Conservation (phyloP, 1,140 invertebrate species). For the Trypoxylus dichotomus region DNA sequence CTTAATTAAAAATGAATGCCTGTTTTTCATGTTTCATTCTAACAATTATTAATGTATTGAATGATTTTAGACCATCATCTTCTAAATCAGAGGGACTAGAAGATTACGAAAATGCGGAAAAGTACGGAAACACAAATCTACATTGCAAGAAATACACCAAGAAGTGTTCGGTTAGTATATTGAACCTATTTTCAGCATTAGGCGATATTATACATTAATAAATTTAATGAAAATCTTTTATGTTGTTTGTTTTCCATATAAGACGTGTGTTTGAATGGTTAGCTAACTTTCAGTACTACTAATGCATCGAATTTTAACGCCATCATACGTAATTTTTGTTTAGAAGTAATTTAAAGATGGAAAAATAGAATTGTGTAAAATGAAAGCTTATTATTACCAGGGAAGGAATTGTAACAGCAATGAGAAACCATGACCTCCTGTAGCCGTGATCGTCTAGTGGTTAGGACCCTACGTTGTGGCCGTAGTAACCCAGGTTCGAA, state of each 20-base stretch:
- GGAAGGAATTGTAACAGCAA: too few relatives aligned
- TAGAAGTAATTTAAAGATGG: too few relatives aligned
- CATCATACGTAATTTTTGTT: too few relatives aligned
- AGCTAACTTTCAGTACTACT: too few relatives aligned
- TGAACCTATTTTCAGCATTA: neutral
- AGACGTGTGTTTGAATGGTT: too few relatives aligned
- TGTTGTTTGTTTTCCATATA: neutral
- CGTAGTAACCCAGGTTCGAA: slow-evolving; percentile 53
- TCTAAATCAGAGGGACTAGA: slow-evolving; percentile 51
- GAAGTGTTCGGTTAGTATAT: slow-evolving; percentile 52
- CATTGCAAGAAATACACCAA: slow-evolving; percentile 51
- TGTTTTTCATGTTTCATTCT: neutral
- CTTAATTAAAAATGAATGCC: too few relatives aligned
- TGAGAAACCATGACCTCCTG: neutral
- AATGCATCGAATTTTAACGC: too few relatives aligned
- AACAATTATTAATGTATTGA: neutral
- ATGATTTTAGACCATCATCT: slow-evolving; percentile 54
- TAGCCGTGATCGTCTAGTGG: slow-evolving; percentile 52
- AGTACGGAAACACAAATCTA: slow-evolving; percentile 40
- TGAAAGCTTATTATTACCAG: too few relatives aligned
- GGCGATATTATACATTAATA: slow-evolving; percentile 16
- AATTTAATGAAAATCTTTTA: neutral
- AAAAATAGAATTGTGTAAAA: too few relatives aligned
- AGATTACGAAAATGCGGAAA: slow-evolving; percentile 53
- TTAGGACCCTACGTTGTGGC: slow-evolving; percentile 53